Evolutionary conservation across 2,797 vertebrate species (phyloP).

Genomic region (Periparus ater): DNA sequence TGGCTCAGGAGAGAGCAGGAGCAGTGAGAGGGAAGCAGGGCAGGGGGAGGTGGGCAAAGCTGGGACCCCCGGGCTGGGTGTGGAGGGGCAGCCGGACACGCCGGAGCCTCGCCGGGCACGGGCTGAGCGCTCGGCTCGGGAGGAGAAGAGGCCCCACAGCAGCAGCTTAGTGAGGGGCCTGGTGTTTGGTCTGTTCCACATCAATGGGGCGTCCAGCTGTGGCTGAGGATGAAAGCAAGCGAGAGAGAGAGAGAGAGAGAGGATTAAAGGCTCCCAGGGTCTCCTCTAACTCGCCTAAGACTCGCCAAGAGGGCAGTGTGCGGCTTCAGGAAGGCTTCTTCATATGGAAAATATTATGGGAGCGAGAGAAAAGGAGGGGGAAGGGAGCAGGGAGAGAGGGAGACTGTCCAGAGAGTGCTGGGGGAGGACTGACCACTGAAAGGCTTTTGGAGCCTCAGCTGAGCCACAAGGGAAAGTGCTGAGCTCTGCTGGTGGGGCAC

Average conservation of each 20-base stretch:
- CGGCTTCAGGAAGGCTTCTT: constrained; percentile 41
- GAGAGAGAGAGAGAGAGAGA: constrained; percentile 28
- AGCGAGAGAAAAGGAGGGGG: constrained; percentile 21
- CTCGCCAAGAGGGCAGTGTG: constrained; percentile 50
- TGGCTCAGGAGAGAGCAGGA: not conserved
- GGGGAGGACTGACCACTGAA: not conserved
- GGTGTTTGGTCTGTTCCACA: constrained; percentile 89
- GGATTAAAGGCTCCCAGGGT: constrained; percentile 58
- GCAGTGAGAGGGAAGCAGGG: not conserved
- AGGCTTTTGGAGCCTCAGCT: not conserved
- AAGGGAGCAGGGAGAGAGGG: not conserved
- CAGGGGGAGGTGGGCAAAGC: not conserved
- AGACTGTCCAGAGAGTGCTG: not conserved
- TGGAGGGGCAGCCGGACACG: not conserved
- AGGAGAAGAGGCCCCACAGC: constrained; percentile 53
- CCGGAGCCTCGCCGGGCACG: not conserved
- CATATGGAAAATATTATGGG: constrained; percentile 66
- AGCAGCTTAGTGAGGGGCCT: constrained; percentile 72
- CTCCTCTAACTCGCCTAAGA: constrained; percentile 54
- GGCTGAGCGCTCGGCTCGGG: not conserved
- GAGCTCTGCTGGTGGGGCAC: not conserved
- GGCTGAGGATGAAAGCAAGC: constrained; percentile 81
- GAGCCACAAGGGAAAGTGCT: not conserved
- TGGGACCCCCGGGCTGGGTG: not conserved
- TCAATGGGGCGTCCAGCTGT: constrained; percentile 87